These are phyloP conservation scores for Lithophane ornitopus DNA, from an alignment of 2,888 invertebrate species.

Conservation along the genomic window DNA sequence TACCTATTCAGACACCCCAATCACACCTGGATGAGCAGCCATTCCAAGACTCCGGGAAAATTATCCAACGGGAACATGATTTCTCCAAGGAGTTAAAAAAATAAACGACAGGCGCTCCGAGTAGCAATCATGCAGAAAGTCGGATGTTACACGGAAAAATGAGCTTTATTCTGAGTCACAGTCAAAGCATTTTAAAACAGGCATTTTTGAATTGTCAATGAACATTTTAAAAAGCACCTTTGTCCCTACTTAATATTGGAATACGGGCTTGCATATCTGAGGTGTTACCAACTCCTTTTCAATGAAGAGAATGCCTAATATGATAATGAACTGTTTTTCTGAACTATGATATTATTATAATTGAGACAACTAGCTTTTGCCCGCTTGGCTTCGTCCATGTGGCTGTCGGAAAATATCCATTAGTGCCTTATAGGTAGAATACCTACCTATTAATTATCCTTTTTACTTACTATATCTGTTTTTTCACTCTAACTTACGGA, in stretches of 20 bases:
- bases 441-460: no score
- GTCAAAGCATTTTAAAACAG: slow-evolving; percentile 12
- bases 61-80: slow-evolving; percentile 35
- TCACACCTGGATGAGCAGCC: slow-evolving; percentile 28
- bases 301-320: neutral
- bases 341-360: neutral
- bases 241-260: neutral
- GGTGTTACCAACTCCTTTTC: neutral
- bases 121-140: slow-evolving; percentile 39
- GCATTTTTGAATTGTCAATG: neutral
- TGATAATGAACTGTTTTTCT: neutral
- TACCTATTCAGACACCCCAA: slow-evolving; percentile 20
- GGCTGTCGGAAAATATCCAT: no score
- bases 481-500: no score
- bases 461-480: no score
- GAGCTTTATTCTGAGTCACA: neutral
- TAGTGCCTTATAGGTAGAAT: no score
- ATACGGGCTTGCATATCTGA: neutral
- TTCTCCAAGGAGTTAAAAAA: slow-evolving; percentile 51
- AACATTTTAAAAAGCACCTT: neutral
- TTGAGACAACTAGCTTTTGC: neutral
- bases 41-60: slow-evolving; percentile 37
- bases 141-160: slow-evolving; percentile 16
- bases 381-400: no score
- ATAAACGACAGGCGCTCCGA: slow-evolving; percentile 37